Conservation (phyloP, 2,113 vertebrate species). For the Casuarius casuarius region DNA sequence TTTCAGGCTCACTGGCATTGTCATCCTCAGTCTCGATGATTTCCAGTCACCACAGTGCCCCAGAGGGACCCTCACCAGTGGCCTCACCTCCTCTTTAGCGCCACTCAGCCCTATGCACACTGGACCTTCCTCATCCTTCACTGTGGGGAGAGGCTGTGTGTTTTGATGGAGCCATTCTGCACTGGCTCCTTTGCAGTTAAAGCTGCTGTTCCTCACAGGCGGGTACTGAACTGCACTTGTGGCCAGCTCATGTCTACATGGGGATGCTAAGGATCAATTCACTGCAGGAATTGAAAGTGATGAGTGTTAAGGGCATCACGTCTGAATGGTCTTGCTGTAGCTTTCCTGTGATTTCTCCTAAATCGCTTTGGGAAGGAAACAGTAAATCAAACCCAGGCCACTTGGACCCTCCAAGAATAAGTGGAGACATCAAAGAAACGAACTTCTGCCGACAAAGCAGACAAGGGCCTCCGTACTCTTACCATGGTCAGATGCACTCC, state of each 20-base stretch:
- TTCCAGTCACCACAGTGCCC: neutral
- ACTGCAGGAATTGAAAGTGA: neutral
- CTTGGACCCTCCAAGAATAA: neutral
- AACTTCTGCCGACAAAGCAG: neutral
- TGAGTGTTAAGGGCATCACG: neutral
- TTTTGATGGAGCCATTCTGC: neutral
- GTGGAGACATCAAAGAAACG: neutral
- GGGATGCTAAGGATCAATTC: neutral
- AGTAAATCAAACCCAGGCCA: neutral
- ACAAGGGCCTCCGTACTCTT: neutral
- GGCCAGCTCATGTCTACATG: neutral
- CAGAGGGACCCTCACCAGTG: neutral
- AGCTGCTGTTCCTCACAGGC: neutral
- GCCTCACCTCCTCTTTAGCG: neutral
- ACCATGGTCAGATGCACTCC: neutral
- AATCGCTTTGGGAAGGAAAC: neutral
- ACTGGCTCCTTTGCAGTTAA: neutral
- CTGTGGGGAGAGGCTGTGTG: neutral
- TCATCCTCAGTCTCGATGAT: neutral
- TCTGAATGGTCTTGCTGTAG: neutral
- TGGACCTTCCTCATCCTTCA: neutral
- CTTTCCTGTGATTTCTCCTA: neutral
- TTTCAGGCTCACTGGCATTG: neutral
- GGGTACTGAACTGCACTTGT: neutral
- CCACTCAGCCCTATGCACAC: neutral